Evolutionary conservation across 2,888 invertebrate genomes (phyloP), one percentile per base, ranked within the genome.

Genomic region (Mythimna ferrago): DNA sequence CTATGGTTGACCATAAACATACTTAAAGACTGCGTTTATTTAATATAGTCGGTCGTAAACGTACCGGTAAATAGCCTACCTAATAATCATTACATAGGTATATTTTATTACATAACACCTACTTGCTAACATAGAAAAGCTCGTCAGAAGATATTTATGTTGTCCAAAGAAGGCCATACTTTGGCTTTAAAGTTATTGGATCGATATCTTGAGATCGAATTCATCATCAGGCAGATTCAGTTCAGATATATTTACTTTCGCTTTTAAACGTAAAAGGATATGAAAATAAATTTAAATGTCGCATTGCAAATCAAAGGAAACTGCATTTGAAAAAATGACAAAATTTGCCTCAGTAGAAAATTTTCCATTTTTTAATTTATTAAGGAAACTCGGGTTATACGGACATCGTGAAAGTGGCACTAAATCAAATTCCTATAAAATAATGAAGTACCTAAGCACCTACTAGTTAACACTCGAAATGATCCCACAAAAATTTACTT

Each of bases 11-110:
- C 14, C 38, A 70, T 58, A 63, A 70, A 54, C 53, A 48, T 58
- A 60, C 48, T 32, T n/a, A 54, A 19, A 44, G 10, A 6, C 11
- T 44, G 54, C 5, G 32, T 71, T 76, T 76, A 78, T 35, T 64
- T 69, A 41, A 72, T 26, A 14, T 9, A 41, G 44, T 14, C 10
- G 48, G 41, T 41, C 53, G 19, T 78, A 71, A 64, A 21, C 9
- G 14, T 32, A 9, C 16, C 16, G 16, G 16, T 48, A 16, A 48
- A 6, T 48, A 48, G 2, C 1, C 6, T 16, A 11, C 5, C 14
- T 48, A 16, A 61, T 19, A 44, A 16, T 16, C 6, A 32, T 77
- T 44, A 57, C 56, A 44, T 53, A 65, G 11, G 11, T 38, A 70
- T 19, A 44, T 64, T 53, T 65, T 48, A 21, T 67, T 61, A 64